Base-by-base conservation (phyloP, 2,888 invertebrate genomes). In the Pseudococcus longispinus region DNA sequence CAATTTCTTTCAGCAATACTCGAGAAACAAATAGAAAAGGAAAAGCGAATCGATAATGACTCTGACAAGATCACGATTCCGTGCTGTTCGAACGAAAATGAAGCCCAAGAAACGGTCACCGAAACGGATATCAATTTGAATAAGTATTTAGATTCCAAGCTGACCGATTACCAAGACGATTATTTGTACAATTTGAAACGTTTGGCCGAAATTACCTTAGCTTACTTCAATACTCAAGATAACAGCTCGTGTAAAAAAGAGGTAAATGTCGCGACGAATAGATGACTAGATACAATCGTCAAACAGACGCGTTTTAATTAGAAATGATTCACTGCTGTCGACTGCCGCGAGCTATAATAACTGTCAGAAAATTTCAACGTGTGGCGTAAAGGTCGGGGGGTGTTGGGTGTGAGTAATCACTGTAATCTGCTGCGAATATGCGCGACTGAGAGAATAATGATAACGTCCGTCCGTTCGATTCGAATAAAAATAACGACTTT, bases 181-280 rank as follows among this genome's bases (percentile, higher is more conserved):
- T 94, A 95, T 89, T 92, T 95, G 26, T 95, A 94, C 91, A 95
- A 95, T 90, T 91, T 95, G 86, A 95, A 94, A 70, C 94, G 95
- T 90, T 91, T 95, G 89, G 95, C 95, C 11, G 94, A 95, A 91
- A 94, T 95, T 60, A 93, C 93, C 88, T 90, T 93, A 83, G 94
- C 94, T 15, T 88, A 88, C 60, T 88, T 88, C 83, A 88, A 88
- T 77, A 55, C 87, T 26, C 77, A 87, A 23, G 82, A 86, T 23
- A 20, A 42, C 77, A 60, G 51, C 60, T 83, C 32, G 23, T 60
- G 84, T 2, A 42, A 44, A 44, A 42, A 18, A 42, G 20, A n/a
- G 83, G 51, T 42, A 60, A 1, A 1, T 18, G 1, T 6, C n/a
- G 6, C 32, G 32, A 2, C 6, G 18, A 55, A 55, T 55, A 4